These are phyloP conservation scores for Pocillopora meandrina DNA, from an alignment of 92 coral and sea anemone species.

Conservation along the genomic window DNA sequence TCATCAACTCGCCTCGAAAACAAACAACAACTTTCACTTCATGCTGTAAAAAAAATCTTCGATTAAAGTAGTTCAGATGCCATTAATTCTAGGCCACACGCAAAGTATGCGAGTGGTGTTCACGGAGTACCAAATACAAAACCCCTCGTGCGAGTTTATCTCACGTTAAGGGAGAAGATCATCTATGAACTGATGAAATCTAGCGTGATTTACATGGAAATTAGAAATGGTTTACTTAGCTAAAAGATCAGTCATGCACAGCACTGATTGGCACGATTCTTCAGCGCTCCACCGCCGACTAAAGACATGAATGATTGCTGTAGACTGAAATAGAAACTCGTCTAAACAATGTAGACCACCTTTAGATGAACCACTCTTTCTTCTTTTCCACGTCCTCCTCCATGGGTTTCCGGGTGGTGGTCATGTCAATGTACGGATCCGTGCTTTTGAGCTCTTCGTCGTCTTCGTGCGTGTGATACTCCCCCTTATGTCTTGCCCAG, in stretches of 20 bases:
- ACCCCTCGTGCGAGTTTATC: too few relatives aligned
- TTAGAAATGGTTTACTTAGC: not conserved
- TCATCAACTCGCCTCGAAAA: not conserved
- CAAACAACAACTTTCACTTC: not conserved
- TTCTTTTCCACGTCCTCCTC: constrained; percentile 67
- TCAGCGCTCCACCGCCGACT: not conserved
- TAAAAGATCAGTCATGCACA: not conserved
- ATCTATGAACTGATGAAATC: too few relatives aligned
- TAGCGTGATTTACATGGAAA: not conserved
- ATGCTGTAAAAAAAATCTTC: too few relatives aligned
- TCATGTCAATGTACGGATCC: constrained; percentile 75
- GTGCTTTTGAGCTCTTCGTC: constrained; percentile 58
- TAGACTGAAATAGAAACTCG: not conserved
- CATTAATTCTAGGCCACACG: too few relatives aligned
- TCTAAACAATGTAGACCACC: not conserved
- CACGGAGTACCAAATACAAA: too few relatives aligned
- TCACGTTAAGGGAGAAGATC: too few relatives aligned
- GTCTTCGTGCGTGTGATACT: constrained; percentile 88
- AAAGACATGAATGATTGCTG: not conserved
- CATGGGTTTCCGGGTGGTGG: constrained; percentile 38
- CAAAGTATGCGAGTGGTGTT: too few relatives aligned
- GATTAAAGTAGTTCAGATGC: too few relatives aligned
- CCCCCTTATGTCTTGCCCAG: constrained; percentile 92
- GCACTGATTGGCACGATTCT: not conserved
- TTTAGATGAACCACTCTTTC: constrained; percentile 86